These are phyloP conservation scores for Archips xylosteana DNA, from an alignment of 2,888 invertebrate genomes.

Conservation along the genomic window DNA sequence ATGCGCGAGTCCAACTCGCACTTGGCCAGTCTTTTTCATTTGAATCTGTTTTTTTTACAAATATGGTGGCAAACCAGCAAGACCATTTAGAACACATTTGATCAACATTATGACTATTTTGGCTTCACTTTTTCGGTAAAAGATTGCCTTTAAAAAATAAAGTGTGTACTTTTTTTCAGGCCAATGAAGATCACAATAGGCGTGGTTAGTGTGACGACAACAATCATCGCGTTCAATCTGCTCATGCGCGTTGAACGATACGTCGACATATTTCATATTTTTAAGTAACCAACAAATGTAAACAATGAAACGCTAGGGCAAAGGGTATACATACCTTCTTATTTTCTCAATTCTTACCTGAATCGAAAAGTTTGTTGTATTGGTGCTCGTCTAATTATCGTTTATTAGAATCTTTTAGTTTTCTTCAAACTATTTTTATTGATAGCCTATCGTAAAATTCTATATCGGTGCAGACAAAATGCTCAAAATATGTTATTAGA, in stretches of 20 bases:
- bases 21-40: too few relatives aligned
- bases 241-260: conserved; percentile 65
- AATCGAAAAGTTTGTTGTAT: not conserved
- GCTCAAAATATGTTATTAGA: too few relatives aligned
- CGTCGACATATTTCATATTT: conserved; percentile 40
- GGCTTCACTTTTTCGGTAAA: too few relatives aligned
- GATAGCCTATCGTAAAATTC: not conserved
- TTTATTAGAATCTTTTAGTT: not conserved
- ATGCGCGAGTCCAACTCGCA: too few relatives aligned
- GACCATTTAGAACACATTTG: too few relatives aligned
- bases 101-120: too few relatives aligned
- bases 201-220: conserved; percentile 70
- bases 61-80: too few relatives aligned
- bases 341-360: not conserved
- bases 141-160: not conserved
- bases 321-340: not conserved
- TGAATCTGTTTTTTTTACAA: too few relatives aligned
- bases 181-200: conserved; percentile 79
- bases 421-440: not conserved
- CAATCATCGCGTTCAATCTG: conserved; percentile 69
- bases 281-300: not conserved
- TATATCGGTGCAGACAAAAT: not conserved
- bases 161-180: conserved; percentile 54
- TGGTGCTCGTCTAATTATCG: too few relatives aligned
- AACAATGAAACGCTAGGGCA: not conserved